Evolutionary conservation across 2,797 vertebrate genomes (phyloP), one percentile per base, ranked within the genome.

Genomic region (Tragelaphus oryx): DNA sequence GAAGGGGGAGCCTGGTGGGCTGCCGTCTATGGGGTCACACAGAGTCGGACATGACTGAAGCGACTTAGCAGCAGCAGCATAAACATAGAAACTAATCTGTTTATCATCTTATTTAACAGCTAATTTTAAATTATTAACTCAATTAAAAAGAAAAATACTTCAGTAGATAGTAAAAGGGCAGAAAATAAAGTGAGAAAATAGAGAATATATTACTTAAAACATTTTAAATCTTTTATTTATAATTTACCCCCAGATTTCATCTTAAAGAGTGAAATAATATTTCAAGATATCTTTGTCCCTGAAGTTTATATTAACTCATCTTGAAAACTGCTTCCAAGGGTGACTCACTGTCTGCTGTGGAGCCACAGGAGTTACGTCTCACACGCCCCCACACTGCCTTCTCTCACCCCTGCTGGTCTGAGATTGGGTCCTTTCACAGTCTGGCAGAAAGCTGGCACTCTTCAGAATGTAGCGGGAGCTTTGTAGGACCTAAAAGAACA

Each of bases 141-240:
- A 10, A 48, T 30, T 52, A 78, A 82, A 86, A 94, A 95, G 22
- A 87, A 55, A 82, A 89, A 48, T 94, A 75, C 12, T 92, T 68
- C 92, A 89, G 26, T 71, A 54, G n/a, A 12, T 44, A 65, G 18
- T 93, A 75, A 68, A 83, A 30, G 5, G 4, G n/a, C 48, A 50
- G 6, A 82, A 96, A 22, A 41, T 62, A n/a, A 86, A 65, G 55
- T 33, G 48, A 86, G 30, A 75, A 86, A 52, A 41, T 68, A 62
- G 16, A 92, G 30, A 59, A 8, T 13, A 37, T 41, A 24, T 52
- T 76, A 28, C 30, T 87, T 91, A 55, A 93, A 80, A 71, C 52
- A 62, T 54, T 75, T 85, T 44, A 75, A 62, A 41, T 37, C 10
- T 76, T 71, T 55, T 80, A 11, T 60, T 91, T 81, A 14, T 75